Evolutionary conservation across 2,797 vertebrate species (phyloP), one percentile per base, ranked within the genome.

Genomic region (Clarias platycephalus): DNA sequence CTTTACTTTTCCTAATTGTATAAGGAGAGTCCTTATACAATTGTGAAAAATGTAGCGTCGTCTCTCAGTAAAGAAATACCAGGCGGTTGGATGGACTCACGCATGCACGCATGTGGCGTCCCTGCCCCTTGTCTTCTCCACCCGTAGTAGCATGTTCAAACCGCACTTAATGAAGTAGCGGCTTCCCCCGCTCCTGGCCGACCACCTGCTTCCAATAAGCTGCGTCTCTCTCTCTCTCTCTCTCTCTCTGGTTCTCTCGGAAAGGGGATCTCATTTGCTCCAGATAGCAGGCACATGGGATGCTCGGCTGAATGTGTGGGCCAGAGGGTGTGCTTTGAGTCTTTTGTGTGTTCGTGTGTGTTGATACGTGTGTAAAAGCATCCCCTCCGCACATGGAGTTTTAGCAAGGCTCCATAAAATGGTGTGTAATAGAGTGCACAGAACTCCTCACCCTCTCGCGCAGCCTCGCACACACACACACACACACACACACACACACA

Each of bases 201-300:
- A 93, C 91, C 91, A 93, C 92, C 91, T 95, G 92, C 92, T 95
- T 93, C 90, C 91, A 94, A 93, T 94, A 93, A 93, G 83, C 92
- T 90, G 72, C 89, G 91, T 94, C 93, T 91, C 90, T 90, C 93
- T 93, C 91, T 28, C 64, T 91, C 92, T 92, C 88, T 93, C 92
- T n/a, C n/a, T n/a, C 93, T 93, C 91, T 28, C 64, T 49, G 10
- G 44, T 93, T 91, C 92, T 92, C 88, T 93, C 92, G 92, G 92
- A 93, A 49, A 91, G 92, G 62, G 91, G 91, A 92, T 88, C 89
- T 91, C 89, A 90, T 91, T 37, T 83, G 70, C 75, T 90, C 88
- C 86, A 92, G 40, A 37, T 58, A 40, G 83, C 63, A 55, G 81
- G 44, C 77, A 57, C 79, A 79, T 44, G 10, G 75, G 75, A 80